Evolutionary conservation across 64 coral and sea anemone genomes (phyloP).

Genomic region (Astreopora myriophthalma): DNA sequence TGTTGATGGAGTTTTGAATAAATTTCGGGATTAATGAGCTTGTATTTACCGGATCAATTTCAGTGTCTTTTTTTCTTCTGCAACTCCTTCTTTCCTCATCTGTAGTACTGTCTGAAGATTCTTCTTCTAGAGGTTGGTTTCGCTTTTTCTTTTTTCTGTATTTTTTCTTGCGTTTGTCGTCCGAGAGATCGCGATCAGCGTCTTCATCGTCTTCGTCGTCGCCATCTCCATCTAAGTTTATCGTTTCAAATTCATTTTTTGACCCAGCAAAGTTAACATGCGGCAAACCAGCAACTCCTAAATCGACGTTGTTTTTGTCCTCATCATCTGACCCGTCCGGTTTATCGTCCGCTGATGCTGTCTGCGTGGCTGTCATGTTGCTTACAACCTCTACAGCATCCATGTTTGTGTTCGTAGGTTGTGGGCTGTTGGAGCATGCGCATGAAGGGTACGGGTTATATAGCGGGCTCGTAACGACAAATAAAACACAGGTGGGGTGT

Average conservation of each 20-base stretch:
- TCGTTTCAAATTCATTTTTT: slow-evolving; percentile 87
- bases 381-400: slow-evolving; percentile 60
- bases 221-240: slow-evolving; percentile 84
- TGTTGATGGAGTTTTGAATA: neutral
- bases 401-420: slow-evolving; percentile 58
- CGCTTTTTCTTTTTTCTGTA: slow-evolving; percentile 93
- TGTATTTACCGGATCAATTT: slow-evolving; percentile 86
- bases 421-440: neutral
- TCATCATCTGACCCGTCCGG: slow-evolving; percentile 70
- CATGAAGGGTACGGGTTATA: neutral
- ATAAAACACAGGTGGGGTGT: no score
- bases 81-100: slow-evolving; percentile 80
- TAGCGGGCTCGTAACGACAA: neutral
- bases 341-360: neutral
- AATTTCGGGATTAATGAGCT: neutral
- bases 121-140: slow-evolving; percentile 59
- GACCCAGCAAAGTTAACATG: slow-evolving; percentile 46
- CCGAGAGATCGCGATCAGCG: slow-evolving; percentile 49
- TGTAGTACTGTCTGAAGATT: slow-evolving; percentile 86
- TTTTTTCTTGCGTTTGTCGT: slow-evolving; percentile 75
- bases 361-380: slow-evolving; percentile 40
- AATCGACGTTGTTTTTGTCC: slow-evolving; percentile 80
- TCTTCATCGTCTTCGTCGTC: slow-evolving; percentile 95
- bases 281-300: slow-evolving; percentile 67
- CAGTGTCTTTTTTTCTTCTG: slow-evolving; percentile 53